Percentiles rank a stretch among this genome's conserved stretches.
Conservation (phyloP, 2,888 invertebrate genomes). For the Holacanthella duospinosa region DNA sequence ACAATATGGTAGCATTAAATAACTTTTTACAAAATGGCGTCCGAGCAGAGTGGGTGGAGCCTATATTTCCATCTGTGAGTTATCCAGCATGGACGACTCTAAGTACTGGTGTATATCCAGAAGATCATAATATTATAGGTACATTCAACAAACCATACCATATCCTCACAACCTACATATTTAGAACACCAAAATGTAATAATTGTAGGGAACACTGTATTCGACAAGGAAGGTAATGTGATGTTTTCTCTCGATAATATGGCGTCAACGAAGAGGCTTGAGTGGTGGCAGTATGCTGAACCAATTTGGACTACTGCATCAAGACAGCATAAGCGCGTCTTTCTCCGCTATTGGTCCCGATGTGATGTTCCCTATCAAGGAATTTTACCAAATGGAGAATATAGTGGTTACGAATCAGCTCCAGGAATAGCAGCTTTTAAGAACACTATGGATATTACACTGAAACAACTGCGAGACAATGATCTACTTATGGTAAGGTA, state of each 20-base stretch:
- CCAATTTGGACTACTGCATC: constrained; percentile 41
- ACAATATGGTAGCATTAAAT: constrained; percentile 33
- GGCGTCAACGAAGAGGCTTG: constrained; percentile 4
- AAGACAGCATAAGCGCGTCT: constrained; percentile 36
- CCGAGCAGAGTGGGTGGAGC: constrained; percentile 38
- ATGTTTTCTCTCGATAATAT: constrained; percentile 24
- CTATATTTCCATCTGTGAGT: constrained; percentile 39
- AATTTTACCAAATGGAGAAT: constrained; percentile 31
- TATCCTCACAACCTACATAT: no score
- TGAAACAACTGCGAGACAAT: constrained; percentile 36
- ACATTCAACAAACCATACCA: no score
- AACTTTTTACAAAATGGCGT: constrained; percentile 38
- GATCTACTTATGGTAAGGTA: constrained; percentile 38
- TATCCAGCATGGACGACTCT: constrained; percentile 39
- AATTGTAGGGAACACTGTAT: constrained; percentile 40
- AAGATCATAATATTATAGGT: constrained; percentile 41
- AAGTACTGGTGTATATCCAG: constrained; percentile 39
- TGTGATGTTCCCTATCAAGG: constrained; percentile 39
- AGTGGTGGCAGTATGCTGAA: constrained; percentile 38
- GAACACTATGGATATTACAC: constrained; percentile 35
- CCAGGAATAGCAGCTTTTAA: constrained; percentile 29
- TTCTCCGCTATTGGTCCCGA: constrained; percentile 36
- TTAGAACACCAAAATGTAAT: no score
- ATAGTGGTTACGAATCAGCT: constrained; percentile 27
- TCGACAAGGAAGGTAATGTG: constrained; percentile 38